Base-by-base conservation (phyloP, 2,888 invertebrate genomes). In the Plagiodera versicolora region DNA sequence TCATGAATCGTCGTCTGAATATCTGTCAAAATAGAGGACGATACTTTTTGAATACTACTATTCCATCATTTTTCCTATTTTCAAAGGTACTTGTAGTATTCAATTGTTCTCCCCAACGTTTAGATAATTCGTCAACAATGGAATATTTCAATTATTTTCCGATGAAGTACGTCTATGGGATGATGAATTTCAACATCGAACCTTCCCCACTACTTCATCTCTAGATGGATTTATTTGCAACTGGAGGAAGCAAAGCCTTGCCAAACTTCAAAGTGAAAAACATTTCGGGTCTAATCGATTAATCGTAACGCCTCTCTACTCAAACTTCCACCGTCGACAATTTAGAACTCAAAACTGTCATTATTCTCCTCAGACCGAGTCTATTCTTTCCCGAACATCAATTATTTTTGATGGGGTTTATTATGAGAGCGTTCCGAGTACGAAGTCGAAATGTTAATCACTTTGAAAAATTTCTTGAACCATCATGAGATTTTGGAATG, bases 241-340 rank as follows among this genome's bases (percentile, higher is more conserved):
- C 73, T 73, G 71, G 71, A 69, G 72, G 69, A 72, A 70, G 73
- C 74, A 74, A 74, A 74, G 73, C n/a, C 72, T 69, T 69, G 67
- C 72, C 68, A 70, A 74, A 76, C 75, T 75, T 77, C 76, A 77
- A 76, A 77, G 77, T 70, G 74, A 75, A 76, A 76, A 75, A 76
- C 77, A 73, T 74, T 76, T 74, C 68, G 71, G 71, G 39, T 70
- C 72, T 74, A 75, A 77, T 77, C 75, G 76, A 76, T 76, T 75
- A 72, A 72, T 69, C 70, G 65, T 71, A 73, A 72, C 72, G 72
- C 72, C 72, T 71, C 66, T 68, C 72, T 75, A 74, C 74, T 74
- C 74, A 72, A 70, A 71, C 65, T 72, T 67, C 67, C 56, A 67
- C 61, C 58, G 54, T 64, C 66, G 56, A 63, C 66, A 68, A 68